Evolutionary conservation across 2,113 vertebrate species (phyloP), one percentile per base, ranked within the genome.

Genomic region (Cyprinodon tularosa): DNA sequence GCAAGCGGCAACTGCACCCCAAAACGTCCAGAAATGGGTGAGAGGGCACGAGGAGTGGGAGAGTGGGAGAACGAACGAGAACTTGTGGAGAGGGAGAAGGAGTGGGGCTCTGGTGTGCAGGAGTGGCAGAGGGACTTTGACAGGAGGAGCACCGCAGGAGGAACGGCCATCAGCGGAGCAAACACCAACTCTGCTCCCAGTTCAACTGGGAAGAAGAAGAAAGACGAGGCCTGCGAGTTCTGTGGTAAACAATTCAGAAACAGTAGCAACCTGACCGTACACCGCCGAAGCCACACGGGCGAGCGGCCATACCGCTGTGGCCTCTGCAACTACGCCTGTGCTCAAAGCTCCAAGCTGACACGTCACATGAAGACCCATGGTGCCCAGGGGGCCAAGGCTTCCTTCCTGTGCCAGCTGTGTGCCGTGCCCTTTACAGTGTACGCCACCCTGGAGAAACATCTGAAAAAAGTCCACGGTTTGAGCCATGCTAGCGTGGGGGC

Each of bases 281-380:
- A 97, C 80, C 93, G 96, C 17, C 95, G 96, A 72, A 96, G 95
- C 3, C 96, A 97, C 93, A 97, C 96, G 0, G 96, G 96, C 0
- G 96, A 96, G 63, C 85, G 95, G 42, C 95, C 96, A 0, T 97
- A 97, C 50, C 86, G 92, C 77, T 97, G 96, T 1, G 93, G 94
- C 76, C 93, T 96, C 39, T 97, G 96, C 82, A 91, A 92, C 84
- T 97, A 96, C 0, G 94, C 96, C 80, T 97, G 96, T 0, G 95
- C 96, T 0, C 96, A 96, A 91, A 96, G 96, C 78, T 96, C 96
- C 78, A 97, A 97, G 88, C 90, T 97, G 20, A 97, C 96, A 0
- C 95, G 96, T 38, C 96, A 97, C 92, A 96, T 96, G 93, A 96
- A 96, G 91, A 96, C 95, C 14, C 96, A 97, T 0, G 95, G 95